Base-by-base conservation (phyloP, 2,113 vertebrate genomes). In the Hippoglossus stenolepis region DNA sequence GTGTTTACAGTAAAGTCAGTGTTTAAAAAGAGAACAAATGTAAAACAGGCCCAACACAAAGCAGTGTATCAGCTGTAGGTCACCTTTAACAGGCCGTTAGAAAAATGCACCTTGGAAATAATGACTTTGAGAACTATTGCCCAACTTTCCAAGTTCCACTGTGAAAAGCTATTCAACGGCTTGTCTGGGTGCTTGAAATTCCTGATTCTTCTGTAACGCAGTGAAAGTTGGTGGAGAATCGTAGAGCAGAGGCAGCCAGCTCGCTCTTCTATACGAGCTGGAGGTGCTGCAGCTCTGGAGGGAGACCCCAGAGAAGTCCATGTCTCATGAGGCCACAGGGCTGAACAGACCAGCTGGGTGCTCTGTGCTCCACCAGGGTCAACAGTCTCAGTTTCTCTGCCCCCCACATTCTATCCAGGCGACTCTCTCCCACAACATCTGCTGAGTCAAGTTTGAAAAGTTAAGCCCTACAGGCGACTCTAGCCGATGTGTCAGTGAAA, bases 291-390 rank as follows among this genome's bases (percentile, higher is more conserved):
- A 62, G 31, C 43, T 63, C 21, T 53, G 58, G 58, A 31, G 35
- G 20, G 20, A 74, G 24, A 80, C 60, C 15, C 58, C 18, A 65
- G 51, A 86, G 40, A 67, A 60, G 61, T 74, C 49, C 4, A 3
- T 18, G 49, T 54, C 38, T 62, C 61, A 26, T 31, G 12, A 74
- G 23, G 61, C 12, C 40, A n/a, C 45, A 38, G 65, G 28, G 43
- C 53, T 5, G 3, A 10, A 49, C 15, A 43, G 40, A 56, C 18
- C 43, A 21, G 28, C n/a, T 24, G 62, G 70, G 49, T 66, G 40
- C 74, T 63, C 23, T 13, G 59, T 38, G 35, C 35, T 38, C 40
- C 40, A 43, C 40, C 10, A 13, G 40, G 40, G 40, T 43, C 40
- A 43, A 13, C 40, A 13, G 40, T 43, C 40, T 68, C 11, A 49